Evolutionary conservation across 1,140 invertebrate species (phyloP).

Genomic region (Acromyrmex charruanus): DNA sequence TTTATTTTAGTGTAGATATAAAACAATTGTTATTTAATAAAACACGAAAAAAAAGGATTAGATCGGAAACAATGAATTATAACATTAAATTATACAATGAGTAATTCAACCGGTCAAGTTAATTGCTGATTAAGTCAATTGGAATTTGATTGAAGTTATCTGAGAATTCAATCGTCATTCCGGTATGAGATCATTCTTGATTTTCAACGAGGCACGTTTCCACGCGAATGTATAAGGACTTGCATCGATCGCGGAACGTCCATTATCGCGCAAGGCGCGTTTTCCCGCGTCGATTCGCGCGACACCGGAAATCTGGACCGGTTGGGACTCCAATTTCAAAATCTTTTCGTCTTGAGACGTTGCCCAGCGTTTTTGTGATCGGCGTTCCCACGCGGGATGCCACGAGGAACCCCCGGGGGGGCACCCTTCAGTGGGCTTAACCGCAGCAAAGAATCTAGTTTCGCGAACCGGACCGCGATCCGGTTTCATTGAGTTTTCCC

Average conservation of each 20-base stretch:
- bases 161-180: too few species aligned
- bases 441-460: neutral
- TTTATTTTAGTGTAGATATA: too few species aligned
- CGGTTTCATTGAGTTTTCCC: neutral
- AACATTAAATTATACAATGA: neutral
- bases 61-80: neutral
- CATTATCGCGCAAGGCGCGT: neutral
- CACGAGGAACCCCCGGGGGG: too few species aligned
- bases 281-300: constrained; percentile 26
- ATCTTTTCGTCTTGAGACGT: neutral
- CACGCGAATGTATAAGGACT: neutral
- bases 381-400: neutral
- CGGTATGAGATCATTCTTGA: too few species aligned
- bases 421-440: neutral
- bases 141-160: neutral
- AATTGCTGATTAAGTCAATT: neutral
- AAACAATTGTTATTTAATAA: too few species aligned
- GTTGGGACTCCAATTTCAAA: neutral
- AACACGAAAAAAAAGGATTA: neutral
- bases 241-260: neutral
- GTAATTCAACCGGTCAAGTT: neutral
- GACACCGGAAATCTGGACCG: neutral
- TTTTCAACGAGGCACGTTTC: neutral
- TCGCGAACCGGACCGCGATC: neutral
- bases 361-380: neutral